A percentile compares a stretch with the other conserved stretches of the same genome.
Evolutionary conservation across 1,140 invertebrate species (phyloP).

Genomic region (Zaprionus taronus): DNA sequence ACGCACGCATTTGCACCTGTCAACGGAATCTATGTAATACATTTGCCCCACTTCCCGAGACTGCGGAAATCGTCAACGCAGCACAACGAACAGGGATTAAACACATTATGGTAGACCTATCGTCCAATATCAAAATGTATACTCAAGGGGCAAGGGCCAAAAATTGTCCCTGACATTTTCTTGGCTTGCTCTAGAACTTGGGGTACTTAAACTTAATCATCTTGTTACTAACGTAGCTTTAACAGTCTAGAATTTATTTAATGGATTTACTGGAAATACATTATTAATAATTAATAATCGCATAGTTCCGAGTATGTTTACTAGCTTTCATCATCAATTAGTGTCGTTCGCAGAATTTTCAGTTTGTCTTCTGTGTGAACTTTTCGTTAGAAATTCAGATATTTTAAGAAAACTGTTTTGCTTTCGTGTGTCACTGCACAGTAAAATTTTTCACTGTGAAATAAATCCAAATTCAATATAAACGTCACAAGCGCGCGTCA

Average conservation of each 20-base stretch:
- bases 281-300: not conserved
- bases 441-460: slow-evolving; percentile 34
- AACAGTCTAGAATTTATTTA: too few species aligned
- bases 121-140: not conserved
- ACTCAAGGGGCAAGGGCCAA: not conserved
- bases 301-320: not conserved
- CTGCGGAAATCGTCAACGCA: slow-evolving; percentile 39
- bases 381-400: slow-evolving; percentile 30
- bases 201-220: not conserved
- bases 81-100: slow-evolving; percentile 5
- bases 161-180: not conserved
- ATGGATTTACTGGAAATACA: not conserved
- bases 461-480: slow-evolving; percentile 70
- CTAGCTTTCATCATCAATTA: too few species aligned
- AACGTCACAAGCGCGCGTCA: slow-evolving; percentile 59
- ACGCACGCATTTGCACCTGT: slow-evolving; percentile 64
- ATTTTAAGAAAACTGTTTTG: slow-evolving; percentile 46
- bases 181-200: not conserved
- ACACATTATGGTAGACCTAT: not conserved
- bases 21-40: slow-evolving; percentile 24
- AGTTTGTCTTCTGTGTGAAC: not conserved
- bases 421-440: slow-evolving; percentile 18
- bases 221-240: not conserved
- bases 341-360: not conserved
- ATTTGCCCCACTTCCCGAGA: not conserved